Percentiles rank a stretch among this genome's conserved stretches.
These are phyloP conservation scores for Gandaritis pyraliata DNA, from an alignment of 2,888 invertebrate genomes.

Conservation along the genomic window DNA sequence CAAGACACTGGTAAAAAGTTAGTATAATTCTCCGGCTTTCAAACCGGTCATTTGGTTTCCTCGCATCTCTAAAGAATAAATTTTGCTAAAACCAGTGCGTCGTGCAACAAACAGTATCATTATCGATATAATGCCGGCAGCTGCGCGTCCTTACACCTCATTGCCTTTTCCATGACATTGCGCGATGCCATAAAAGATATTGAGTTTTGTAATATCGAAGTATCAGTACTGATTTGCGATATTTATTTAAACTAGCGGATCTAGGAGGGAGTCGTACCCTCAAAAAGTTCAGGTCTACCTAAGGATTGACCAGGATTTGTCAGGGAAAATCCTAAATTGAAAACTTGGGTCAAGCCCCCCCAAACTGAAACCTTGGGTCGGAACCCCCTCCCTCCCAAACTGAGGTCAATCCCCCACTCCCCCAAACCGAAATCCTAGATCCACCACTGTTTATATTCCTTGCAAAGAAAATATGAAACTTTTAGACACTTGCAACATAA, in stretches of 20 bases:
- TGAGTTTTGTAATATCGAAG: constrained; percentile 68
- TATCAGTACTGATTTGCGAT: constrained; percentile 55
- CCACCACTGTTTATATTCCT: no score
- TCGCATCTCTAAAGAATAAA: constrained; percentile 40
- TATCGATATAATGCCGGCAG: constrained; percentile 68
- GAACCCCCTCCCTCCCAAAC: no score
- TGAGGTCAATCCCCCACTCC: no score
- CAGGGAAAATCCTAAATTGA: no score
- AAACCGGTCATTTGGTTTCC: not conserved
- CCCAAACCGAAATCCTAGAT: no score
- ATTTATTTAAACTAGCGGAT: no score
- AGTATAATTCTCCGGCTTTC: not conserved
- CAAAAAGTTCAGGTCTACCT: no score
- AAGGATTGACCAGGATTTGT: no score
- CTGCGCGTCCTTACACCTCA: constrained; percentile 76
- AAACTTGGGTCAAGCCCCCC: no score
- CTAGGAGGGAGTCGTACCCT: no score
- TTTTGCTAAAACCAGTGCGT: constrained; percentile 50
- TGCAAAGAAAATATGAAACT: not conserved
- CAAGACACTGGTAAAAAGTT: no score
- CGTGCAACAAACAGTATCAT: constrained; percentile 65
- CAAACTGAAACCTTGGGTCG: no score
- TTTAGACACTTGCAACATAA: not conserved
- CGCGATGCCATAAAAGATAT: constrained; percentile 75
- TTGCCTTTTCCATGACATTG: constrained; percentile 82